A percentile compares a stretch with the other conserved stretches of the same genome.
Conservation (phyloP, 2,797 vertebrate genomes). For the Manis crassicaudata region DNA sequence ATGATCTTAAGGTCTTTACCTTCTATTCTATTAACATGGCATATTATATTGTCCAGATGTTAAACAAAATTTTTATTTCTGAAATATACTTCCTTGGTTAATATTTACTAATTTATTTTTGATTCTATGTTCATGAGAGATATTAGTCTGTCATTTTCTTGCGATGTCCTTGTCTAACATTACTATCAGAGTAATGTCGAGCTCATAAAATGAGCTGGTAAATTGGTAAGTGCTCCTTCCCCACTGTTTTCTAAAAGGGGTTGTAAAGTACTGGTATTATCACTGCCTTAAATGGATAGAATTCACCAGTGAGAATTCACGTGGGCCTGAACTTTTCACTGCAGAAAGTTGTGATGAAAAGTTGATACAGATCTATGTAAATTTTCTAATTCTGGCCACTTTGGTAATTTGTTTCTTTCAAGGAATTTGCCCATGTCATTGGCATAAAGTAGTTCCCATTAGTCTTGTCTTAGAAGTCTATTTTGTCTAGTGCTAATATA, state of each 20-base stretch:
- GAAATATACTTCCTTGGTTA: neutral
- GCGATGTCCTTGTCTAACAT: neutral
- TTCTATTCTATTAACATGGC: neutral
- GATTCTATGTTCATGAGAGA: neutral
- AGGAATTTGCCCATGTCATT: neutral
- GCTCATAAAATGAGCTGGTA: neutral
- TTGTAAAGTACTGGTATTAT: neutral
- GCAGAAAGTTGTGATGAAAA: neutral
- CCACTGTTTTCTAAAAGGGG: neutral
- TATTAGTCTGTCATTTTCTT: neutral
- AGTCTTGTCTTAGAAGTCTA: constrained; percentile 24
- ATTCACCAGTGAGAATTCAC: neutral
- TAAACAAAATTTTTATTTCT: neutral
- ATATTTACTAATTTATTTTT: neutral
- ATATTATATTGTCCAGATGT: neutral
- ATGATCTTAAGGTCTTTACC: neutral
- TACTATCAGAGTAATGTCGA: neutral
- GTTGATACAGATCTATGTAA: neutral
- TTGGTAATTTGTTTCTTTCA: neutral
- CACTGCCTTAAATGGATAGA: neutral
- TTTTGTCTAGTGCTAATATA: constrained; percentile 20
- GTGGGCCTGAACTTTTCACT: neutral
- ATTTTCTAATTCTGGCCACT: neutral
- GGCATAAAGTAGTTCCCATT: neutral
- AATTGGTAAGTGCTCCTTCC: neutral